A percentile compares a stretch with the other conserved stretches of the same genome.
Conservation (phyloP, 2,113 vertebrate species). For the Saguinus midas region DNA sequence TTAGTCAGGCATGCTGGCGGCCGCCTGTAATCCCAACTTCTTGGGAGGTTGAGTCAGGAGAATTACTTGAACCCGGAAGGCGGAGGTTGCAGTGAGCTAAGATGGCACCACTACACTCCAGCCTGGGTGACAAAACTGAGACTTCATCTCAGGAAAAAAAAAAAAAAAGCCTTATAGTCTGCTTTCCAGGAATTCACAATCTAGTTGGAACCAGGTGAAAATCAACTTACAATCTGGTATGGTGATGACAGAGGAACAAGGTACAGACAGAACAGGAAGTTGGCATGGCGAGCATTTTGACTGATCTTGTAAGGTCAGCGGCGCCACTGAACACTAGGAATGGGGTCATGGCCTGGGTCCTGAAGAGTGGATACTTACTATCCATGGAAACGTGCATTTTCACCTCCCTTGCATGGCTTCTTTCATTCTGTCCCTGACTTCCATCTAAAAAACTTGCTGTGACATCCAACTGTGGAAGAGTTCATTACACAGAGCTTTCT, state of each 20-base stretch:
- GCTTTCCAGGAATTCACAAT: not conserved
- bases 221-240: not conserved
- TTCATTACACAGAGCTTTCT: not conserved
- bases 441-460: not conserved
- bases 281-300: accelerated
- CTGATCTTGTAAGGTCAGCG: too few relatives aligned
- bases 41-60: too few relatives aligned
- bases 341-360: not conserved
- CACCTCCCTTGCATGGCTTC: not conserved
- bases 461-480: not conserved
- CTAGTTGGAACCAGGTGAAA: not conserved
- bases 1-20: too few relatives aligned
- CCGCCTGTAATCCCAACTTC: too few relatives aligned
- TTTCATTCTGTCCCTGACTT: not conserved
- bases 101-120: too few relatives aligned
- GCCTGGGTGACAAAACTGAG: too few relatives aligned
- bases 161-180: too few relatives aligned
- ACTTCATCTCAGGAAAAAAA: too few relatives aligned
- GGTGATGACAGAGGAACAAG: not conserved
- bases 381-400: not conserved
- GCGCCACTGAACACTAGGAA: too few relatives aligned
- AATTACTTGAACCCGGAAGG: too few relatives aligned
- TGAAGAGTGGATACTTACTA: not conserved
- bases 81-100: too few relatives aligned
- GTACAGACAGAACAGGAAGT: not conserved